Evolutionary conservation across 1,140 invertebrate species (phyloP).

Genomic region (Drosophila persimilis): DNA sequence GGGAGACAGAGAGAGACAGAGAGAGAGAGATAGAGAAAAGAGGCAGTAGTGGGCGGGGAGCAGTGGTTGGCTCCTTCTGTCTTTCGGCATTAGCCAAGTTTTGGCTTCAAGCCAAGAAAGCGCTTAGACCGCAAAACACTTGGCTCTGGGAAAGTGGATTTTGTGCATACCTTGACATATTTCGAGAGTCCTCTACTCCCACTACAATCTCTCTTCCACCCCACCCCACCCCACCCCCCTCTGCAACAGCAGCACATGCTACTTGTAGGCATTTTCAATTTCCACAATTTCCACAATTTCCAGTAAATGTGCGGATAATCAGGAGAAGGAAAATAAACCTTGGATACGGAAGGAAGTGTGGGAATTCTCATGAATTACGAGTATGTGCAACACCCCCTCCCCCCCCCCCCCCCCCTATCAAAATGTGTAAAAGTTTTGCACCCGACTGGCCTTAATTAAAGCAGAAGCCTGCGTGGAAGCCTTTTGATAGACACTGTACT

Average conservation of each 20-base stretch:
- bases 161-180: conserved; percentile 71
- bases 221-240: not conserved
- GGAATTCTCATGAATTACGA: conserved; percentile 14
- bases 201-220: not conserved
- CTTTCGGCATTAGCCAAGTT: conserved; percentile 66
- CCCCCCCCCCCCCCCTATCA: conserved; percentile 13
- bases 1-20: conserved; percentile 4
- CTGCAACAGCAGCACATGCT: conserved; percentile 16
- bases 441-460: conserved; percentile 50
- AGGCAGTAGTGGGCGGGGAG: not conserved
- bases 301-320: conserved; percentile 75
- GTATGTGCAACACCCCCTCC: not conserved
- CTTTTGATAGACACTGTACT: conserved; percentile 18
- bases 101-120: conserved; percentile 68
- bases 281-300: conserved; percentile 45
- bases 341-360: too few species aligned
- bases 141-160: conserved; percentile 53
- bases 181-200: conserved; percentile 49
- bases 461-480: conserved; percentile 16
- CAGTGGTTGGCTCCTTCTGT: conserved; percentile 21
- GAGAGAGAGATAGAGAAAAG: not conserved
- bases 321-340: conserved; percentile 26
- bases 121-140: conserved; percentile 69
- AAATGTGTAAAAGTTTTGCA: conserved; percentile 40
- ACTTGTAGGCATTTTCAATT: conserved; percentile 76